Base-by-base conservation (phyloP, 1,140 invertebrate species). In the Achatina immaculata region DNA sequence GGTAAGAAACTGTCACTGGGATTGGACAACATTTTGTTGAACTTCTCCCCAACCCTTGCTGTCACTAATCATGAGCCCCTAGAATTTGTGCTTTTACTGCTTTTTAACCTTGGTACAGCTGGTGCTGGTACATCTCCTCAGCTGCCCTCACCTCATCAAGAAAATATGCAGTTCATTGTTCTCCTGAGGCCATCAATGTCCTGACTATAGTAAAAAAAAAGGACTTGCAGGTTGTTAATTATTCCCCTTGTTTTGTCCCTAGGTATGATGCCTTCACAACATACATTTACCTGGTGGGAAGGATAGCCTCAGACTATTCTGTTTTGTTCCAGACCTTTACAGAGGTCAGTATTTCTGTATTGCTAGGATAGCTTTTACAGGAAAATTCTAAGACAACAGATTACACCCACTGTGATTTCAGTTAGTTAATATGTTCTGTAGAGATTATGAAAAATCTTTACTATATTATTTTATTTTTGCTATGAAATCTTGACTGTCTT, bases 251-350 rank as follows among this genome's bases (percentile, higher is more conserved):
- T 75, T 55, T 58, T 19, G 1, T 38, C 28, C 34, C 11, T 62
- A 78, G 76, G 43, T 78, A 78, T 78, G 76, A 78, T 78, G 76
- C 76, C 16, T 78, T 68, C 34, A 66, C 76, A 0, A 68, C 76
- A 4, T 78, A 78, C 43, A 45, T 78, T 34, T 78, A 78, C 42
- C 36, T 78, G 16, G 3, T 78, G 36, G 58, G 58, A 2, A 55
- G 58, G 19, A 78, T 68, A 14, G 62, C 76, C 1, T 66, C n/a
- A 28, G 76, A 78, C 43, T 78, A 43, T 48, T 34, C 76, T 7
- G 42, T 68, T 16, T 45, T 45, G 31, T 51, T 68, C 4, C 76
- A 78, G 31, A 66, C 36, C 43, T 78, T 78, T 68, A 78, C 76
- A 42, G 76, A 78, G 76, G 76, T 78, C 43, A 21, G 28, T 58